phyloP scores from a whole-genome alignment of 2,888 invertebrate genomes.

The Ochropacha duplaris region DNA sequence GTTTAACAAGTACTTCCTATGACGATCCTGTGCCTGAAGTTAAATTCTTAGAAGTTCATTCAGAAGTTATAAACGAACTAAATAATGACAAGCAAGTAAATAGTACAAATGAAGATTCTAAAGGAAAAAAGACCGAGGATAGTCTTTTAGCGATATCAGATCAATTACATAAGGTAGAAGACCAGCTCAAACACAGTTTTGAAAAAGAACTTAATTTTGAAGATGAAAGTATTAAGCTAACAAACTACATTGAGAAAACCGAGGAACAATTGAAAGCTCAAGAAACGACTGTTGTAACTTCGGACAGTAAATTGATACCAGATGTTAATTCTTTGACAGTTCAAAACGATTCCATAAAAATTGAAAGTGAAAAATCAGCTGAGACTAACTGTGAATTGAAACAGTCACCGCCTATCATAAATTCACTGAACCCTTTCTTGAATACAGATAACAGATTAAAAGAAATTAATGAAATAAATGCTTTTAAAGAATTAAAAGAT shows the following conservation, averaged over 20 bases:
- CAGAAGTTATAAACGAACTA: slow-evolving; percentile 41
- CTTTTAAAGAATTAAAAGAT: slow-evolving; percentile 77
- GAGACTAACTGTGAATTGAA: slow-evolving; percentile 30
- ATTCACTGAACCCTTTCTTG: slow-evolving; percentile 69
- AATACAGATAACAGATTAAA: slow-evolving; percentile 64
- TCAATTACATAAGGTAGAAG: slow-evolving; percentile 76
- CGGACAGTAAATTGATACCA: slow-evolving; percentile 53
- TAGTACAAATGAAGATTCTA: slow-evolving; percentile 37
- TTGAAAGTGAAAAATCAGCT: slow-evolving; percentile 31
- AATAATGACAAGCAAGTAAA: slow-evolving; percentile 25
- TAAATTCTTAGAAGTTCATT: slow-evolving; percentile 51
- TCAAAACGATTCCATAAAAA: slow-evolving; percentile 54
- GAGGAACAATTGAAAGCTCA: slow-evolving; percentile 53
- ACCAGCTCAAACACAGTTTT: slow-evolving; percentile 73
- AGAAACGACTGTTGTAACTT: slow-evolving; percentile 49
- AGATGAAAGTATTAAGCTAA: slow-evolving; percentile 61
- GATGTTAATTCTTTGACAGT: slow-evolving; percentile 49
- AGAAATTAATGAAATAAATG: slow-evolving; percentile 74
- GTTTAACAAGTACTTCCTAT: slow-evolving; percentile 59
- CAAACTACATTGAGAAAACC: slow-evolving; percentile 48
- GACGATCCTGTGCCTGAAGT: slow-evolving; percentile 50
- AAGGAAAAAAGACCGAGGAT: slow-evolving; percentile 75
- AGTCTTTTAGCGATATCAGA: slow-evolving; percentile 77
- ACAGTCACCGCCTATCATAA: slow-evolving; percentile 38
- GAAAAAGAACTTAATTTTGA: slow-evolving; percentile 72